Percentiles rank a stretch among this genome's conserved stretches.
Conservation (phyloP, 2,797 vertebrate genomes). For the Brotula barbata region DNA sequence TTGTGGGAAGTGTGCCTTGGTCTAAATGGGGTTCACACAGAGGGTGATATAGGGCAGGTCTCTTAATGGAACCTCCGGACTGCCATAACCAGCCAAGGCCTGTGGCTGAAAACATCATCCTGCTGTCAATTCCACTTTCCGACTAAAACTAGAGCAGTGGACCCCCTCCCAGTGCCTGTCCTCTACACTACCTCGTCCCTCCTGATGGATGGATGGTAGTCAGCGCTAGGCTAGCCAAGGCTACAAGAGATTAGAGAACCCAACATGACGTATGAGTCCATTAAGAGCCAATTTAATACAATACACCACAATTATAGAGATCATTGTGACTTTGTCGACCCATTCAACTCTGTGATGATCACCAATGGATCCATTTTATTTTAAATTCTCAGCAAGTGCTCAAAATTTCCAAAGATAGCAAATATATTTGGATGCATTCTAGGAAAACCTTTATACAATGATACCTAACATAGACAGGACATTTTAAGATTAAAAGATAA, state of each 20-base stretch:
- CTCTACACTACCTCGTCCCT: conserved; percentile 50
- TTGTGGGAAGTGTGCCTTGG: conserved; percentile 32
- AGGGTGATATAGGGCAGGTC: conserved; percentile 42
- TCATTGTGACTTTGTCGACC: too few relatives aligned
- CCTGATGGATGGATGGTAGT: conserved; percentile 51
- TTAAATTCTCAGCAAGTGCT: too few relatives aligned
- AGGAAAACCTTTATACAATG: too few relatives aligned
- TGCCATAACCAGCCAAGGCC: conserved; percentile 62
- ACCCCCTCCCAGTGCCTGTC: conserved; percentile 58
- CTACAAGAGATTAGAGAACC: conserved; percentile 22
- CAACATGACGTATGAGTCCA: too few relatives aligned
- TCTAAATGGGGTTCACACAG: conserved; percentile 55
- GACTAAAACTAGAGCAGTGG: conserved; percentile 62
- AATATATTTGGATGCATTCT: too few relatives aligned
- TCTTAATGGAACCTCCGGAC: conserved; percentile 56
- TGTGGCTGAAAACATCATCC: conserved; percentile 56
- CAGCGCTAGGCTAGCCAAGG: conserved; percentile 53
- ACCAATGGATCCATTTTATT: too few relatives aligned
- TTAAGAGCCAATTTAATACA: background rate
- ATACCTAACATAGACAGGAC: too few relatives aligned
- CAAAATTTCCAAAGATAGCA: too few relatives aligned
- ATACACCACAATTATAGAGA: conserved; percentile 5
- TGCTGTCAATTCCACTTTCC: conserved; percentile 48
- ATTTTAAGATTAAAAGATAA: too few relatives aligned
- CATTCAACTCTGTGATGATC: too few relatives aligned